Base-by-base conservation (phyloP, 2,797 vertebrate genomes). In the Cottoperca gobio region DNA sequence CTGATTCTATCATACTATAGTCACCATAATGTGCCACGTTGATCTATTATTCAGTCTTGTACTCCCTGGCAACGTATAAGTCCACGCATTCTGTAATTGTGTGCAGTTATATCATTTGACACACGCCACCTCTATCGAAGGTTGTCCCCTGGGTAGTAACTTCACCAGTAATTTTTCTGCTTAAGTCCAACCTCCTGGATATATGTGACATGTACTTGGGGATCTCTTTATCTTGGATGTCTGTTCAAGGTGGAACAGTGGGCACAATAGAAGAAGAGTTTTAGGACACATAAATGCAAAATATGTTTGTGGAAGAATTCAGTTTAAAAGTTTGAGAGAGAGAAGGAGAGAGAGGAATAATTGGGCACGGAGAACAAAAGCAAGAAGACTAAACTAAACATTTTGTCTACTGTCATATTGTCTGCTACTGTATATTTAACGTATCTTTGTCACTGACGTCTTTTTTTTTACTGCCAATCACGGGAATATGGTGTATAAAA, bases 101-200 rank as follows among this genome's bases (percentile, higher is more conserved):
- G 6, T 43, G 21, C 26, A 8, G 28, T n/a, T 57, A 21, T 48
- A 39, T 81, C 2, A 58, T 40, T 75, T 76, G 58, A 58, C 31
- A 58, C 49, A 28, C 35, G 59, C 67, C 13, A 23, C 24, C 42
- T 57, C 13, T 6, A 2, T 19, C 33, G 10, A 26, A 59, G 17
- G 39, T 24, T 68, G 31, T 53, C 24, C 46, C 35, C 8, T 45
- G 31, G 46, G 10, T 17, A 19, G 46, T 54, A 58, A 53, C 21
- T 37, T 53, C 2, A 13, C 35, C 6, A 24, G 8, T 31, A 48
- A 28, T 33, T 35, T 31, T 59, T 35, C 62, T 28, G 26, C 2
- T 0, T 46, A 73, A 16, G 23, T 42, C 1, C 35, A 17, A 49
- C 16, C 8, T 46, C 3, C 39, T 26, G 3, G 54, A 33, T 24